Evolutionary conservation across 2,888 invertebrate species (phyloP).

Genomic region (Adineta ricciae): DNA sequence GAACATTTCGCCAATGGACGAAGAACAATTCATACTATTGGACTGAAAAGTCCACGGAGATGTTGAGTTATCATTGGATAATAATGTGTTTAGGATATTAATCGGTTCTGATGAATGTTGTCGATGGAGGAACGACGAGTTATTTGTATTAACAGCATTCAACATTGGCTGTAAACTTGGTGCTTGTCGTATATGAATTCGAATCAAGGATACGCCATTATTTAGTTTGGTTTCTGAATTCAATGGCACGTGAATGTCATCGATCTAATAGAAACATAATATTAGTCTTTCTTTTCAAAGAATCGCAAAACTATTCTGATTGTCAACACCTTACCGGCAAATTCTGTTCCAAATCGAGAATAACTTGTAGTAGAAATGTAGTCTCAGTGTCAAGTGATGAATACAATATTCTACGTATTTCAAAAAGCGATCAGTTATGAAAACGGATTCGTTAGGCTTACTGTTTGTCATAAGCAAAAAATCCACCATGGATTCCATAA

Average conservation of each 20-base stretch:
- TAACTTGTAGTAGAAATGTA: not conserved
- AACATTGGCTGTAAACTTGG: not conserved
- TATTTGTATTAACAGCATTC: not conserved
- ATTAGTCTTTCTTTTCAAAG: too few species aligned
- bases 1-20: not conserved
- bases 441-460: not conserved
- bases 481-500: not conserved
- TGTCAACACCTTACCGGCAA: not conserved
- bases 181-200: not conserved
- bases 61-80: not conserved
- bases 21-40: not conserved
- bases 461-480: not conserved
- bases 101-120: not conserved
- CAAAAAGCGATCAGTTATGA: too few species aligned
- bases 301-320: too few species aligned
- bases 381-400: not conserved
- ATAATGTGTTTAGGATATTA: not conserved
- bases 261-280: not conserved
- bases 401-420: slow-evolving; percentile 12
- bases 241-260: not conserved
- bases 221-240: not conserved
- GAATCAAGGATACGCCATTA: not conserved
- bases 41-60: not conserved
- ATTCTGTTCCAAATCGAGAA: not conserved
- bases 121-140: too few species aligned